Evolutionary conservation across 2,888 invertebrate genomes (phyloP).

Genomic region (Anticlea derivata): DNA sequence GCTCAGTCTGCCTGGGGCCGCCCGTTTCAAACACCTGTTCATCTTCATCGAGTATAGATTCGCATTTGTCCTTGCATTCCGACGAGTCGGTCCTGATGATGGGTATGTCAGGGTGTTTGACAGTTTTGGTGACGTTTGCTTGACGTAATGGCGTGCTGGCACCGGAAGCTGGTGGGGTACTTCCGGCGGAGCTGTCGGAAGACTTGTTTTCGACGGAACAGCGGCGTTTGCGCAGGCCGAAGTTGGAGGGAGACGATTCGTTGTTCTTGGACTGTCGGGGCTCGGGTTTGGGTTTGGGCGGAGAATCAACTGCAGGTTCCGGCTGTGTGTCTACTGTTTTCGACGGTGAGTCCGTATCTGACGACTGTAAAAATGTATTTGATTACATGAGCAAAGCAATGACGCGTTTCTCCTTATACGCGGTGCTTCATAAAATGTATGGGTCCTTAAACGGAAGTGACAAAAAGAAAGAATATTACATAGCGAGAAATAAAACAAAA

Average conservation of each 20-base stretch:
- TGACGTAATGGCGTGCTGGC: slow-evolving; percentile 82
- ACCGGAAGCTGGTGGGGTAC: slow-evolving; percentile 84
- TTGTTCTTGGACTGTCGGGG: slow-evolving; percentile 55
- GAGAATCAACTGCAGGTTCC: slow-evolving; percentile 60
- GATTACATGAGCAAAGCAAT: too few species aligned
- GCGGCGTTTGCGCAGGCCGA: slow-evolving; percentile 85
- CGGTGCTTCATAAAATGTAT: too few species aligned
- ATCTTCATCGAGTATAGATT: slow-evolving; percentile 60
- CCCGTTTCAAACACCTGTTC: slow-evolving; percentile 71
- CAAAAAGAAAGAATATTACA: too few species aligned
- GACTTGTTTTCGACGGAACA: slow-evolving; percentile 85
- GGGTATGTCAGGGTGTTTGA: slow-evolving; percentile 72
- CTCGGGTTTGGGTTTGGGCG: slow-evolving; percentile 72
- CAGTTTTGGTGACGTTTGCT: slow-evolving; percentile 55
- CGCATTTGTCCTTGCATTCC: slow-evolving; percentile 68
- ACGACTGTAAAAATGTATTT: slow-evolving; percentile 42
- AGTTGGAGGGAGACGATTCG: slow-evolving; percentile 66
- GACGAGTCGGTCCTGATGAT: slow-evolving; percentile 75
- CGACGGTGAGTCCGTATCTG: slow-evolving; percentile 67
- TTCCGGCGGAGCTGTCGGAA: slow-evolving; percentile 84
- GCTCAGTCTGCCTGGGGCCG: slow-evolving; percentile 74
- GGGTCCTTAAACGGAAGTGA: too few species aligned
- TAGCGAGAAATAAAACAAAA: too few species aligned
- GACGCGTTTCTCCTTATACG: too few species aligned
- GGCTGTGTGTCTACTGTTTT: slow-evolving; percentile 62